Base-by-base conservation (phyloP, 2,113 vertebrate species). In the Leptocoma aspasia region DNA sequence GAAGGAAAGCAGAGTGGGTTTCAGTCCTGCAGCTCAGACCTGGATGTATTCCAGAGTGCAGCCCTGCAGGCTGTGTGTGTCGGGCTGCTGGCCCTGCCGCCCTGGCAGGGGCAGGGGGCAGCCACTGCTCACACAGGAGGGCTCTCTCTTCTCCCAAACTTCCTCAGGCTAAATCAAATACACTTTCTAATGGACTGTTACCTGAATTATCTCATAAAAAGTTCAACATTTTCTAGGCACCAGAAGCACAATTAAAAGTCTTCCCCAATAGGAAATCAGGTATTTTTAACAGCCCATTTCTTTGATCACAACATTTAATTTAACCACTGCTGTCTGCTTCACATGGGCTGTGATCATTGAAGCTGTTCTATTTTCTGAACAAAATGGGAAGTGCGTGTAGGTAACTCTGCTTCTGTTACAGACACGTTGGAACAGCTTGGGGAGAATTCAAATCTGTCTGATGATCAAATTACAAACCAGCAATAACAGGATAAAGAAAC, bases 371-470 rank as follows among this genome's bases (percentile, higher is more conserved):
- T 96, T 97, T 98, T 96, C 35, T 27, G 73, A 95, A 80, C 65
- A 92, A 97, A 94, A 90, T 87, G 90, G 82, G 88, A 97, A 97
- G 90, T 92, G 82, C 85, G 92, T 5, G 15, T 80, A 75, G 89
- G 95, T 94, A 86, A 72, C 41, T 87, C 56, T 89, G 92, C 91
- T 92, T 97, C 91, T 97, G 97, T 98, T 97, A 98, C 11, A 72
- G 95, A 97, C 97, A 97, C 97, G 12, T 98, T 96, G 97, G 88
- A 96, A 96, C 95, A 97, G 97, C 97, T 97, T 96, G 94, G 91
- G 92, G 95, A 98, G 66, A 97, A 97, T 92, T 95, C 94, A 97
- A 44, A 96, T 95, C 93, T 53, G 93, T 95, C 96, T 96, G 95
- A 95, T 84, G 97, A 97, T 98, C 96, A 95, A 95, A 96, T 98